Percentiles rank a stretch among this genome's conserved stretches.
phyloP scores from a whole-genome alignment of 2,888 invertebrate species.

The Drosophila neonasuta region DNA sequence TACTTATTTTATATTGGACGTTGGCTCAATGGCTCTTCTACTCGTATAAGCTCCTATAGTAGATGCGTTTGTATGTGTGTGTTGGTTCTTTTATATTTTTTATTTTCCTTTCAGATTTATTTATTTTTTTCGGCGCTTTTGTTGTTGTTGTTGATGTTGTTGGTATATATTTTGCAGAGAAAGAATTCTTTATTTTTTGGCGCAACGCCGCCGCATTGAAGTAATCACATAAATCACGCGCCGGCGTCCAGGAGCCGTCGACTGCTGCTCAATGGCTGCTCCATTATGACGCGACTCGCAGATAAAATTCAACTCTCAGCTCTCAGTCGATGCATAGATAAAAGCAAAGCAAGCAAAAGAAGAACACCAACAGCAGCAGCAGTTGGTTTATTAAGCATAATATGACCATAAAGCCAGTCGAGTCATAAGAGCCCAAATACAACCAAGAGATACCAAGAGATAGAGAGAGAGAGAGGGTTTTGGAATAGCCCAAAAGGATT shows the following conservation, averaged over 20 bases:
- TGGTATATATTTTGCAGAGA: slow-evolving; percentile 3
- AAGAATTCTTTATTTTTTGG: slow-evolving; percentile 50
- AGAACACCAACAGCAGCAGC: slow-evolving; percentile 30
- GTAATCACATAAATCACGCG: slow-evolving; percentile 79
- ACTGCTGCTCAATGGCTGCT: slow-evolving; percentile 52
- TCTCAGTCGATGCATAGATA: slow-evolving; percentile 57
- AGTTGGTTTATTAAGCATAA: slow-evolving; percentile 74
- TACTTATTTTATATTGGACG: slow-evolving; percentile 44
- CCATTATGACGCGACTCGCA: slow-evolving; percentile 73
- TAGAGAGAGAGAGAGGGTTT: neutral
- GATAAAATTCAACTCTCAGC: slow-evolving; percentile 57
- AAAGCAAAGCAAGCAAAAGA: slow-evolving; percentile 14
- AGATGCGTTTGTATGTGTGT: neutral
- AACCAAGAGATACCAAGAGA: neutral
- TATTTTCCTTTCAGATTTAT: slow-evolving; percentile 17
- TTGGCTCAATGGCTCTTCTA: slow-evolving; percentile 42
- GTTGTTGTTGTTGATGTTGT: neutral
- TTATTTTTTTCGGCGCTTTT: slow-evolving; percentile 7
- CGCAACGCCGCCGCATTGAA: slow-evolving; percentile 79
- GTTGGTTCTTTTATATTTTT: slow-evolving; percentile 36
- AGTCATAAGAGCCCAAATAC: slow-evolving; percentile 46
- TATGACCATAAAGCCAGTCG: slow-evolving; percentile 71
- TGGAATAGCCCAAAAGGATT: slow-evolving; percentile 44
- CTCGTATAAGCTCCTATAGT: slow-evolving; percentile 38
- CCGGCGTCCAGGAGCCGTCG: slow-evolving; percentile 63